Evolutionary conservation across 1,140 invertebrate genomes (phyloP).

Genomic region (Penaeus chinensis): DNA sequence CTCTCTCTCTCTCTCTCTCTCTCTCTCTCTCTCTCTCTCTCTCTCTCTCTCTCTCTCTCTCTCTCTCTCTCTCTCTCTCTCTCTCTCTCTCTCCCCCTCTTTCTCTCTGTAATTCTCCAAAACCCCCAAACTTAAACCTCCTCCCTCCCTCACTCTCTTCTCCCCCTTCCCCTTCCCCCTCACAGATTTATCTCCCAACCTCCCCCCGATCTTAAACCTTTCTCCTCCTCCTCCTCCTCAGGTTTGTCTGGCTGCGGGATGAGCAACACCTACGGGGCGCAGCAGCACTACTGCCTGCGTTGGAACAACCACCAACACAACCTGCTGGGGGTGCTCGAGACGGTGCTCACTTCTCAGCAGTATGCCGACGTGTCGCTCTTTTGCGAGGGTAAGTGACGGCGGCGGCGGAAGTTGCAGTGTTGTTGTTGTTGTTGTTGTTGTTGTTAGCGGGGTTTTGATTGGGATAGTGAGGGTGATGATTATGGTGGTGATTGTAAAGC

Average conservation of each 20-base stretch:
- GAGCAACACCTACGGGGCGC: constrained; percentile 55
- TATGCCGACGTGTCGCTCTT: constrained; percentile 94
- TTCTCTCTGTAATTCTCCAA: neutral
- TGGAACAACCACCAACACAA: constrained; percentile 94
- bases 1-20: neutral
- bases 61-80: neutral
- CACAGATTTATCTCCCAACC: neutral
- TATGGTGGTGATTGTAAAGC: too few species aligned
- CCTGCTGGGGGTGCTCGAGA: constrained; percentile 89
- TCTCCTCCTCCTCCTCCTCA: neutral
- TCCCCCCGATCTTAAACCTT: neutral
- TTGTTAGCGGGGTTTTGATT: too few species aligned
- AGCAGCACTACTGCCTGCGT: constrained; percentile 87
- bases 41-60: neutral
- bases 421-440: too few species aligned
- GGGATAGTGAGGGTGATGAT: too few species aligned
- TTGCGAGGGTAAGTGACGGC: constrained; percentile 77
- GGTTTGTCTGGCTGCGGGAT: constrained; percentile 54
- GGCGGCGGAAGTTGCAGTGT: too few species aligned
- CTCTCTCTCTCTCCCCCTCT: neutral
- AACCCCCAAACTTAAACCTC: neutral
- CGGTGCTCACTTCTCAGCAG: constrained; percentile 87
- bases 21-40: neutral
- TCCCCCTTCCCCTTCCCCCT: too few species aligned
- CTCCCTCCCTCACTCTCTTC: neutral